Base-by-base conservation (phyloP, 2,797 vertebrate species). In the Acrocephalus scirpaceus region DNA sequence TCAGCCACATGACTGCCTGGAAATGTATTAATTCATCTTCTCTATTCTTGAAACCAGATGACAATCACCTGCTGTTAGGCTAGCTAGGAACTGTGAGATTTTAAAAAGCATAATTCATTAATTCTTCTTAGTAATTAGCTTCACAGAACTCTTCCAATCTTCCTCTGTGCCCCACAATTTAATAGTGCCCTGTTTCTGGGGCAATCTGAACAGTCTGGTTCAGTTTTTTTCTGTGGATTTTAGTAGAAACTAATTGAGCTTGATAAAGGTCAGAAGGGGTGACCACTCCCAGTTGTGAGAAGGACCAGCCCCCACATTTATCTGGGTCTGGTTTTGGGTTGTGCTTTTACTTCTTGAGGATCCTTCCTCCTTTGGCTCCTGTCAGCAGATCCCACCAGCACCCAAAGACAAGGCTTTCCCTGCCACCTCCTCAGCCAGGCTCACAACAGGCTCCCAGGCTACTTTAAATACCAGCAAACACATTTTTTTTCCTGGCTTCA, bases 401-500 rank as follows among this genome's bases (percentile, higher is more conserved):
- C 11, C 15, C 75, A 61, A 42, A n/a, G 26, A 38, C 0, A 0
- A 78, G 45, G 30, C 29, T n/a, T 77, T 71, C 18, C n/a, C n/a
- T 17, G 7, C 3, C 40, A 27, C 19, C 40, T 48, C 22, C 48
- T 45, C 20, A 66, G 32, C 22, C 29, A 45, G 14, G 58, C 16
- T 50, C 48, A 16, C 34, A 60, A 27, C 1, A 36, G 17, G 5
- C 23, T 32, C 22, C 32, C 61, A 69, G 17, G 3, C 5, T 32
- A 17, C 38, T 74, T 71, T 13, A 38, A 82, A 47, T 38, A 21
- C n/a, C 13, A 74, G 30, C 17, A 71, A 61, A 38, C 3, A 45
- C 3, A 1, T 29, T 54, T 73, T 79, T 79, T 58, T 36, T 30
- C 14, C 29, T 44, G 10, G 11, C 44, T 70, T 67, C 30, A 45